Percentiles rank a stretch among this genome's conserved stretches.
phyloP scores from a whole-genome alignment of 1,140 invertebrate species.

The Ceratoteleas bidentatus region DNA sequence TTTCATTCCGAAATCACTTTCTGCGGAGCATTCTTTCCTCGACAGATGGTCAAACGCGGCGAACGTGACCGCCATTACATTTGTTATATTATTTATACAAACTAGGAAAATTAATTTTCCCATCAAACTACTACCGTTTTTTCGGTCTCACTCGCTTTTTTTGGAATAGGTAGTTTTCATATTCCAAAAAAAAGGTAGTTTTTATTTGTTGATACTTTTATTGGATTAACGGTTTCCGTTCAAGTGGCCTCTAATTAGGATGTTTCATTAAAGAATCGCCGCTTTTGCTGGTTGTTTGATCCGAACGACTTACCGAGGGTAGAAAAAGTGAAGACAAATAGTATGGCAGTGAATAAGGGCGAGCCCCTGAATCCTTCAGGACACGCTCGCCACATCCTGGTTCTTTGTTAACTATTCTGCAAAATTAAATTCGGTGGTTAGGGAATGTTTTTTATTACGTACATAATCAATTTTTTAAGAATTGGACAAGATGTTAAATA shows the following conservation, averaged over 20 bases:
- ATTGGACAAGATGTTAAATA: neutral
- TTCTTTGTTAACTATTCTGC: slow-evolving; percentile 46
- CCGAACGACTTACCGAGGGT: slow-evolving; percentile 26
- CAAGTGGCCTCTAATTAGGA: too few relatives aligned
- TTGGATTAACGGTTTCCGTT: neutral
- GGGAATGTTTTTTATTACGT: neutral
- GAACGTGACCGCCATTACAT: slow-evolving; percentile 24
- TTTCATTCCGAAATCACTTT: slow-evolving; percentile 60
- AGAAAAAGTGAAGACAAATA: slow-evolving; percentile 51
- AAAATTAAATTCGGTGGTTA: slow-evolving; percentile 30
- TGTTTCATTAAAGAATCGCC: too few relatives aligned
- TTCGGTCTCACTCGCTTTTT: too few relatives aligned
- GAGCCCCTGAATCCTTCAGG: slow-evolving; percentile 68
- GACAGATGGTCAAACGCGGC: slow-evolving; percentile 57
- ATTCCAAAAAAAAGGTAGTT: too few relatives aligned
- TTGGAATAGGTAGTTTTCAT: too few relatives aligned
- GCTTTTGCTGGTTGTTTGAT: too few relatives aligned
- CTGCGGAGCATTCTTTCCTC: slow-evolving; percentile 59
- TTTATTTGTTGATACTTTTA: too few relatives aligned
- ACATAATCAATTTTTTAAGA: slow-evolving; percentile 4
- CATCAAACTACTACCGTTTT: neutral
- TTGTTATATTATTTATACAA: slow-evolving; percentile 18
- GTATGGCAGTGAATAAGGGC: slow-evolving; percentile 63
- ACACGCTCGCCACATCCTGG: slow-evolving; percentile 70
- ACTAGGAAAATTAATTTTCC: neutral